Evolutionary conservation across 1,140 invertebrate species (phyloP), one percentile per base, ranked within the genome.

Genomic region (Agrilus planipennis): DNA sequence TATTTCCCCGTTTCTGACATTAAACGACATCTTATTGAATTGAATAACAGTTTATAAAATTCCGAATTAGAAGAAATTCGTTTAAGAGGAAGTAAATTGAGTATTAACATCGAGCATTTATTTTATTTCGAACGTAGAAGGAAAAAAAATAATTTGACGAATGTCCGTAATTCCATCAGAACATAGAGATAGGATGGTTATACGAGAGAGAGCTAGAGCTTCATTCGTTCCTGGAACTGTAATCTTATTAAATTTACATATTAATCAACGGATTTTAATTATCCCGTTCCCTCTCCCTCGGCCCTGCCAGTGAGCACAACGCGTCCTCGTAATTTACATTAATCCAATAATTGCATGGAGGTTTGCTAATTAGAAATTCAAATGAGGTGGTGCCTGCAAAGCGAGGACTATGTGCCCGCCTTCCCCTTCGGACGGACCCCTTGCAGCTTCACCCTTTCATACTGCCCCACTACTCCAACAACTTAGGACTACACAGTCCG

Each of bases 231-330:
- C 67, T 72, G 70, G 70, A 73, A 73, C 71, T 77, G 82, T 88
- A 86, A 88, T 88, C 84, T 88, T 86, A 87, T 87, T 86, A 87
- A 85, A 86, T 87, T 88, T 87, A 87, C 84, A 88, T 88, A 88
- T 88, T 88, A 88, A 88, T 88, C 84, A 87, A 87, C 80, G 82
- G 81, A 87, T 88, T 87, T 86, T 87, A 87, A 88, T 87, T 88
- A 87, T 84, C 76, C 58, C 54, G 50, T 46, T 51, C 50, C 58
- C 50, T 49, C 53, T 41, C 58, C 51, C 51, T 38, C 49, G 36
- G 40, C 43, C 47, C 38, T 54, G 52, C 55, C 51, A 57, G 54
- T 57, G 57, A 60, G 58, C 60, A 61, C 58, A 62, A 61, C 58
- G 73, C 76, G 76, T 75, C 77, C 74, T 77, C 76, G 79, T 84